Evolutionary conservation across 2,797 vertebrate species (phyloP).

Genomic region (Hippopotamyrus pictus): DNA sequence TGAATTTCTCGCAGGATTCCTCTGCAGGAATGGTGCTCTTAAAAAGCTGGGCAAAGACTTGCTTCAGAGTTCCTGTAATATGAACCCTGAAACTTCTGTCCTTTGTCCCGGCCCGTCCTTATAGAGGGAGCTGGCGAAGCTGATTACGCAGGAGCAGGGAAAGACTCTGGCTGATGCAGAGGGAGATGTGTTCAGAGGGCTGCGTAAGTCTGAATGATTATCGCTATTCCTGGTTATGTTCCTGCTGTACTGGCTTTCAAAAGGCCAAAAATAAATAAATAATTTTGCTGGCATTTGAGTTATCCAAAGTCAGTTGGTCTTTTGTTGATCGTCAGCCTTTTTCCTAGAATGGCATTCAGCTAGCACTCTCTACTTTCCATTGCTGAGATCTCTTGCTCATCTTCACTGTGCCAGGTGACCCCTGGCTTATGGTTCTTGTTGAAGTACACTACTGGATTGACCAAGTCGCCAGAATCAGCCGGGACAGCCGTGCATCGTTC

Average conservation of each 20-base stretch:
- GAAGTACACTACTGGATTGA: not conserved
- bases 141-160: slow-evolving; percentile 89
- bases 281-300: not conserved
- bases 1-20: not conserved
- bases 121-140: slow-evolving; percentile 89
- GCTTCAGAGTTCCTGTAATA: not conserved
- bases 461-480: not conserved
- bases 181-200: slow-evolving; percentile 91
- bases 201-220: slow-evolving; percentile 73
- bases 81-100: not conserved
- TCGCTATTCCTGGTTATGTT: not conserved
- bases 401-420: not conserved
- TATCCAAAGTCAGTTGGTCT: not conserved
- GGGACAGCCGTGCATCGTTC: not conserved
- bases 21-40: not conserved
- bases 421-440: not conserved
- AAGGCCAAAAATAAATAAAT: not conserved
- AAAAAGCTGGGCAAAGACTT: not conserved
- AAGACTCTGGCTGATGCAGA: slow-evolving; percentile 96
- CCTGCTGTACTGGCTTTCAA: not conserved
- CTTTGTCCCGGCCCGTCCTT: slow-evolving; percentile 34
- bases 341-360: not conserved
- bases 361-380: not conserved
- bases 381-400: not conserved
- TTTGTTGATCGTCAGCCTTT: not conserved